Evolutionary conservation across 2,797 vertebrate species (phyloP).

Genomic region (Anguilla anguilla): DNA sequence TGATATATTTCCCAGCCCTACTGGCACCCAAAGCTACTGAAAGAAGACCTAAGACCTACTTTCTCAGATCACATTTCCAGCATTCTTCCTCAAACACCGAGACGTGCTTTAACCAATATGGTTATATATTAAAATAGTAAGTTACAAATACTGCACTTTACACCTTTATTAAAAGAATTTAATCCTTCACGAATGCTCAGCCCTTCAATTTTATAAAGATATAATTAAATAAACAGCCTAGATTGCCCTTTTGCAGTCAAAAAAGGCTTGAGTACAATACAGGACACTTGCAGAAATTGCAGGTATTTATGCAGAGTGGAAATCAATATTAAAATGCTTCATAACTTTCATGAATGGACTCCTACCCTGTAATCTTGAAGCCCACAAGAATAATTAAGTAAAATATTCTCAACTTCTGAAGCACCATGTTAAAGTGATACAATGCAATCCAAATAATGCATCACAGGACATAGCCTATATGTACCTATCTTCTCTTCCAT

Average conservation of each 20-base stretch:
- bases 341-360: not conserved
- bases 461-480: not conserved
- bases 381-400: not conserved
- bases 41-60: not conserved
- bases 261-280: not conserved
- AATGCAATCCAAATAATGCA: conserved; percentile 27
- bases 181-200: not conserved
- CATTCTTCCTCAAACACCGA: not conserved
- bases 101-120: not conserved
- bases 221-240: not conserved
- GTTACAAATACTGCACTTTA: not conserved
- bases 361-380: not conserved
- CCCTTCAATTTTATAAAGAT: not conserved
- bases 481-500: not conserved
- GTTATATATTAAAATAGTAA: too few relatives aligned
- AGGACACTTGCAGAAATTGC: not conserved
- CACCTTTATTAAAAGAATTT: not conserved
- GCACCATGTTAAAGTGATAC: conserved; percentile 26
- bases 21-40: too few relatives aligned
- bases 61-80: too few relatives aligned
- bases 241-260: not conserved
- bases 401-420: conserved; percentile 19
- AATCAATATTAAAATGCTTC: not conserved
- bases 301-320: not conserved
- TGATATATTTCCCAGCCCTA: not conserved